Conservation (phyloP, 2,113 vertebrate species). For the Cercocebus atys region DNA sequence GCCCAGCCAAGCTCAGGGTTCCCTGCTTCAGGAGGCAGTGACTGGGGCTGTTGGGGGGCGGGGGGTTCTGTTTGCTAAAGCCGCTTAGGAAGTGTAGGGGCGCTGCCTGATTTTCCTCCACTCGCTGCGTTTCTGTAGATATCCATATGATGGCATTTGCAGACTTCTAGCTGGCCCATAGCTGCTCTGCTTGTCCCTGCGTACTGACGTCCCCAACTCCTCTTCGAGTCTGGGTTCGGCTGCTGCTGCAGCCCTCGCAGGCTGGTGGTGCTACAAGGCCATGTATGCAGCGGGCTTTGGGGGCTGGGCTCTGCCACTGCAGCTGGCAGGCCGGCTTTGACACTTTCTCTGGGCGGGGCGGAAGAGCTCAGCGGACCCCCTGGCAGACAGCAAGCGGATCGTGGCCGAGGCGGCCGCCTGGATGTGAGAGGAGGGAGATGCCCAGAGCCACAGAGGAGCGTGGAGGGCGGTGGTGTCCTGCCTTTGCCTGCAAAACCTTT, state of each 20-base stretch:
- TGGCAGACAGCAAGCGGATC: slow-evolving; percentile 30
- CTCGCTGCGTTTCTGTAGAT: slow-evolving; percentile 64
- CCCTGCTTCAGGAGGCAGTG: background rate
- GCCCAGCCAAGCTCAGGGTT: background rate
- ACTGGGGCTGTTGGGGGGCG: background rate
- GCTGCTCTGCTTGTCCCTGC: background rate
- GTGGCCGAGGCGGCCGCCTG: background rate
- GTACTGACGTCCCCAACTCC: slow-evolving; percentile 36
- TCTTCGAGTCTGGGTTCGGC: slow-evolving; percentile 42
- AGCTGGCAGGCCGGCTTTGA: slow-evolving; percentile 58
- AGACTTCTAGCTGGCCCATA: slow-evolving; percentile 19
- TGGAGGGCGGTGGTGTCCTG: background rate
- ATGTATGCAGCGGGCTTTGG: slow-evolving; percentile 51
- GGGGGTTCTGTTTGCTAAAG: slow-evolving; percentile 27
- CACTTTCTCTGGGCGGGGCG: slow-evolving; percentile 62
- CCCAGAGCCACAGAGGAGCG: background rate
- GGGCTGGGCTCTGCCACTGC: slow-evolving; percentile 73
- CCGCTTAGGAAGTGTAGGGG: background rate
- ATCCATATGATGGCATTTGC: slow-evolving; percentile 78
- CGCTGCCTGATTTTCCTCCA: background rate
- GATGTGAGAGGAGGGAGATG: background rate
- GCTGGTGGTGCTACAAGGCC: slow-evolving; percentile 83
- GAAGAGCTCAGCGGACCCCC: slow-evolving; percentile 1
- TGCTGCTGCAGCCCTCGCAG: slow-evolving; percentile 76
- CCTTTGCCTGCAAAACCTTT: background rate